Evolutionary conservation across 1,140 invertebrate species (phyloP).

Genomic region (Ceratitis capitata): DNA sequence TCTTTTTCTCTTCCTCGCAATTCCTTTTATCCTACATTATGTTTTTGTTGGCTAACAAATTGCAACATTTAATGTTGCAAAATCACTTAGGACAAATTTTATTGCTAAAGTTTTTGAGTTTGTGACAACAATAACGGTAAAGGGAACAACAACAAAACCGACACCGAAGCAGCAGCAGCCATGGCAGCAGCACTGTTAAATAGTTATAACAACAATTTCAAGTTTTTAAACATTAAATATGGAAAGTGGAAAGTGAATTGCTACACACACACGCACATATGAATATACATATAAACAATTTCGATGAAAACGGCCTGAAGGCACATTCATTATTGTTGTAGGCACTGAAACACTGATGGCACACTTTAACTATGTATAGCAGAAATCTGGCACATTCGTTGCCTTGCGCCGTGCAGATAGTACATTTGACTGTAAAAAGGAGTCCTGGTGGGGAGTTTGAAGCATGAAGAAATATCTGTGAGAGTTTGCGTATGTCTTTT

Average conservation of each 20-base stretch:
- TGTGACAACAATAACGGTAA: neutral
- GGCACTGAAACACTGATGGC: neutral
- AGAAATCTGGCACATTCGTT: neutral
- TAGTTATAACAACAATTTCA: constrained; percentile 14
- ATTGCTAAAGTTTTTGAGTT: constrained; percentile 33
- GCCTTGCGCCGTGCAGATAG: neutral
- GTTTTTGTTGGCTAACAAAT: constrained; percentile 17
- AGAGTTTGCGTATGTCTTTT: too few species aligned
- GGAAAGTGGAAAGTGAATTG: constrained; percentile 17
- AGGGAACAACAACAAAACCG: neutral
- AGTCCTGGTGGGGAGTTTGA: too few species aligned
- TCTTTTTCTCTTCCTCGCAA: neutral
- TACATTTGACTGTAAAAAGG: neutral
- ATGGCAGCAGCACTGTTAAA: neutral
- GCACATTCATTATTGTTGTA: neutral
- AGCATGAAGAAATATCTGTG: too few species aligned
- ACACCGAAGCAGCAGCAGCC: neutral
- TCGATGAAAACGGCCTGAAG: neutral
- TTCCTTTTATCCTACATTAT: neutral
- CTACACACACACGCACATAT: neutral
- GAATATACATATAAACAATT: neutral
- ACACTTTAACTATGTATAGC: neutral
- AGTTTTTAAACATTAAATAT: constrained; percentile 21
- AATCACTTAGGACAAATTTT: constrained; percentile 37
- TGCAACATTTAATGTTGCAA: constrained; percentile 28